These are phyloP conservation scores for Drosophila formosana DNA, from an alignment of 2,888 invertebrate genomes.

Conservation along the genomic window DNA sequence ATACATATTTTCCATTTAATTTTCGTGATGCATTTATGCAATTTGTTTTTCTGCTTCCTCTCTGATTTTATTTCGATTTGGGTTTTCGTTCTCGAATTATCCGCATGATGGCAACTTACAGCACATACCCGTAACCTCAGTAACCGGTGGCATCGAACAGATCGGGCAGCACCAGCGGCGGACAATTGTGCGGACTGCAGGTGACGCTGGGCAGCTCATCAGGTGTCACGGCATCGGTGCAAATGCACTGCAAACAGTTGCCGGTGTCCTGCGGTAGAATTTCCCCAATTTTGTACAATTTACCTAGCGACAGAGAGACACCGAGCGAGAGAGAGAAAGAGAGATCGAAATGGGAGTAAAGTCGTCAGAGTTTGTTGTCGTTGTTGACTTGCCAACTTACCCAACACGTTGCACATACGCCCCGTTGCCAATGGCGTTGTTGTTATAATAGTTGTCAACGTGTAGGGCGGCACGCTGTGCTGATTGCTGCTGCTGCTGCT, in stretches of 20 bases:
- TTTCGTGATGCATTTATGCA: not conserved
- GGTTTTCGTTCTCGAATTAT: constrained; percentile 12
- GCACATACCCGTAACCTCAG: constrained; percentile 81
- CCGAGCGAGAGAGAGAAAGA: not conserved
- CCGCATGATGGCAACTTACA: constrained; percentile 58
- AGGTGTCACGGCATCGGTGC: constrained; percentile 86
- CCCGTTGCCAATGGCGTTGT: constrained; percentile 65
- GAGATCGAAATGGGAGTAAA: not conserved
- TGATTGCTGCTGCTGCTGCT: constrained; percentile 47
- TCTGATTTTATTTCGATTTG: constrained; percentile 4
- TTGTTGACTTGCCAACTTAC: constrained; percentile 52
- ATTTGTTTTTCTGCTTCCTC: not conserved
- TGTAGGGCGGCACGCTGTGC: constrained; percentile 60
- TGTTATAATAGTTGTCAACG: constrained; percentile 72
- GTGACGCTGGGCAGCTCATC: constrained; percentile 85
- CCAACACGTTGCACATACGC: constrained; percentile 75
- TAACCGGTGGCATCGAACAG: constrained; percentile 85
- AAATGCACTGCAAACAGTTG: constrained; percentile 90
- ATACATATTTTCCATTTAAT: constrained; percentile 8
- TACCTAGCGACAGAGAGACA: constrained; percentile 85
- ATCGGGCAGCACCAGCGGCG: constrained; percentile 84
- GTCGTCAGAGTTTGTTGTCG: constrained; percentile 1
- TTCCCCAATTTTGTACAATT: constrained; percentile 88
- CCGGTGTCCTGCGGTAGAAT: constrained; percentile 89
- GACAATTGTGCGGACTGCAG: constrained; percentile 85